Percentiles rank a stretch among this genome's conserved stretches.
phyloP scores from a whole-genome alignment of 2,797 vertebrate genomes.

The Poecile montanus region DNA sequence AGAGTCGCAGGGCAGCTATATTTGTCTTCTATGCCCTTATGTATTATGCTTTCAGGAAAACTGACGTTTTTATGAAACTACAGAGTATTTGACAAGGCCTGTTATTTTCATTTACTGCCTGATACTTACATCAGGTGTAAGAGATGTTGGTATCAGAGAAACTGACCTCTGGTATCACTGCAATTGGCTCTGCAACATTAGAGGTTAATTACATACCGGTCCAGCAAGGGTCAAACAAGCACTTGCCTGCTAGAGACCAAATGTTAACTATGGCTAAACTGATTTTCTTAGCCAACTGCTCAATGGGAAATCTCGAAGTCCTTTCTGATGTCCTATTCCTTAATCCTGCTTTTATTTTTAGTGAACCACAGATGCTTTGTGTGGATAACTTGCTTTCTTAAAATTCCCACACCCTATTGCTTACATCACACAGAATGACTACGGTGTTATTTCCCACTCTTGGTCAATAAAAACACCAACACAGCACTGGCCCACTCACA shows the following conservation, averaged over 20 bases:
- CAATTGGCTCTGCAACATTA: neutral
- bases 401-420: neutral
- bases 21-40: neutral
- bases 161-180: neutral
- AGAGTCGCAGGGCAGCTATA: neutral
- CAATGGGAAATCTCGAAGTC: neutral
- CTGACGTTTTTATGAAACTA: accelerated
- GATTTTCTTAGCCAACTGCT: neutral
- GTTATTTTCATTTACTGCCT: neutral
- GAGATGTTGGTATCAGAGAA: neutral
- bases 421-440: accelerated
- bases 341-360: neutral
- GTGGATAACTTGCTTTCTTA: neutral
- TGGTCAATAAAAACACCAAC: neutral
- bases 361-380: neutral
- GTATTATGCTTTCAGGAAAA: neutral
- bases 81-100: neutral
- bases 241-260: neutral
- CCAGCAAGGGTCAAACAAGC: neutral
- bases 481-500: neutral
- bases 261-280: neutral
- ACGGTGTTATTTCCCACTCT: neutral
- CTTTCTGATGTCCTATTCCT: neutral
- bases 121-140: neutral
- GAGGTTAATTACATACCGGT: neutral